Base-by-base conservation (phyloP, 2,888 invertebrate genomes). In the Oscheius sp. region DNA sequence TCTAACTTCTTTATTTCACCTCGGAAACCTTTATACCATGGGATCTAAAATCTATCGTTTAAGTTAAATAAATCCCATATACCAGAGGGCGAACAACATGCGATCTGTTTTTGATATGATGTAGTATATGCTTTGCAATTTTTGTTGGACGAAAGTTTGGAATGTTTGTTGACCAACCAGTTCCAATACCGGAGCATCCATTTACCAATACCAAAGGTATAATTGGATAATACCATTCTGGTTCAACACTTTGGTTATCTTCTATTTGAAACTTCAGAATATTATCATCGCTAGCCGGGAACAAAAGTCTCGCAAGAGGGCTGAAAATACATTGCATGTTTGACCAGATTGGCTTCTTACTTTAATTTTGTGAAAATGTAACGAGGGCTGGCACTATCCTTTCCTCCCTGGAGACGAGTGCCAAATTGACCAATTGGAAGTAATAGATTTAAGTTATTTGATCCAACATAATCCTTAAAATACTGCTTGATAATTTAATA, bases 391-490 rank as follows among this genome's bases (percentile, higher is more conserved):
- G 98, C 97, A 39, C 93, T 91, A 89, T 99, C 95, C 89, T 98
- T 98, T 78, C 98, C 98, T 39, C 98, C 98, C 76, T 89, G 90
- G 4, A 91, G 87, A 27, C 91, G 87, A 0, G 96, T 96, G 87
- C 98, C 97, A 89, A 98, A 98, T 89, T 97, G 97, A 90, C 98
- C 98, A 77, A 92, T 91, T 0, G 98, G 98, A 88, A 93, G 92
- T 64, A 98, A 89, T 25, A 98, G 87, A 88, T 98, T 99, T 70
- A 98, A 92, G 86, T 99, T 98, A 88, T 98, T 99, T 12, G 95
- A 95, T 6, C 98, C 98, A 5, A 99, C 94, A 88, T 91, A 99
- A 89, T 98, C 95, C 87, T 99, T 97, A 20, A 29, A 53, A n/a
- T 37, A 37, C 15, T 3, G 10, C 10, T 23, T 48, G 5, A 17